phyloP scores from a whole-genome alignment of 2,888 invertebrate species.

The Patella depressa region DNA sequence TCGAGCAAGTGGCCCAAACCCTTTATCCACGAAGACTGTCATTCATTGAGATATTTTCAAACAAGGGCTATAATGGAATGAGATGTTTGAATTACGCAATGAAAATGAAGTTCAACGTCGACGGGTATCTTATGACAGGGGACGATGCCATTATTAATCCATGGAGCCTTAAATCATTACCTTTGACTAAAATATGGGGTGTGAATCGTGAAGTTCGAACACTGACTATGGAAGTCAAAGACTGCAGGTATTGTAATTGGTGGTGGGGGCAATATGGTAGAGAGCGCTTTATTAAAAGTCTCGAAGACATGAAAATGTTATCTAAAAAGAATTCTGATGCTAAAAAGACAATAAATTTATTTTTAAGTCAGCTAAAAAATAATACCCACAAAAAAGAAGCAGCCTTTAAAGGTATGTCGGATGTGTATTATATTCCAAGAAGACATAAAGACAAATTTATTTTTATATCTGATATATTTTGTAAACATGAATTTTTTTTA shows the following conservation, averaged over 20 bases:
- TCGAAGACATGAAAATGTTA: too few species aligned
- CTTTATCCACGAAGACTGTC: not conserved
- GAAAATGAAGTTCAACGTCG: slow-evolving; percentile 36
- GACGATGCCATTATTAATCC: slow-evolving; percentile 30
- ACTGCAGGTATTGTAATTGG: not conserved
- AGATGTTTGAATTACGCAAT: slow-evolving; percentile 33
- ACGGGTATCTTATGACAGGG: slow-evolving; percentile 34
- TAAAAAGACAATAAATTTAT: too few species aligned
- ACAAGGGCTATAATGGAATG: not conserved
- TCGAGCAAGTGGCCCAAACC: slow-evolving; percentile 5
- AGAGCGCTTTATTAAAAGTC: too few species aligned
- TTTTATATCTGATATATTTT: not conserved
- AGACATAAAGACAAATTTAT: not conserved
- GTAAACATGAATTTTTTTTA: not conserved
- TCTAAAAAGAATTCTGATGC: too few species aligned
- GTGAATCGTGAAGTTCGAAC: not conserved
- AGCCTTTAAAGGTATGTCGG: not conserved
- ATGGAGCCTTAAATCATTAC: slow-evolving; percentile 8
- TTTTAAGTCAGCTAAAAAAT: too few species aligned
- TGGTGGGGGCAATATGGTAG: not conserved
- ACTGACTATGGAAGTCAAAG: too few species aligned
- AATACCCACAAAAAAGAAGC: too few species aligned
- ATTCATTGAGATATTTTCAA: not conserved
- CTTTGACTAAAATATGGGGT: slow-evolving; percentile 11
- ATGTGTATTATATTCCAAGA: slow-evolving; percentile 12